Evolutionary conservation across 2,888 invertebrate genomes (phyloP).

Genomic region (Lycocerus yunnanus): DNA sequence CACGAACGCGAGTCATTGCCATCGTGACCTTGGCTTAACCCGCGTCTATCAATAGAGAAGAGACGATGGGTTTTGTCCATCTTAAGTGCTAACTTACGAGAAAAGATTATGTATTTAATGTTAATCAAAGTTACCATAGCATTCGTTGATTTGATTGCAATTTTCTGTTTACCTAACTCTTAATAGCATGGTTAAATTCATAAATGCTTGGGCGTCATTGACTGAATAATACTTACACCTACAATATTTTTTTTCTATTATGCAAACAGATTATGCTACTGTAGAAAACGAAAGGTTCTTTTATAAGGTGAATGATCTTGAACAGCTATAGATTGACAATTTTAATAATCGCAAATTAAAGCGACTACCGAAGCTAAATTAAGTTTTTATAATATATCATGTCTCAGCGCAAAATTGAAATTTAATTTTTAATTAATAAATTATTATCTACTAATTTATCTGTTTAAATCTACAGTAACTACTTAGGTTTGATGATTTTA

Average conservation of each 20-base stretch:
- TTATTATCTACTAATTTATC: neutral
- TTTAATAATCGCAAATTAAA: neutral
- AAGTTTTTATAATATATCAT: neutral
- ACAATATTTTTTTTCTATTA: neutral
- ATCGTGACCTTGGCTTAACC: constrained; percentile 46
- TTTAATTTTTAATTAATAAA: neutral
- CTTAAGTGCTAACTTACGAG: constrained; percentile 35
- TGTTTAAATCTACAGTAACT: too few species aligned
- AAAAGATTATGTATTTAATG: constrained; percentile 33
- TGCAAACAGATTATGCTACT: neutral
- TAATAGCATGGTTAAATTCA: neutral
- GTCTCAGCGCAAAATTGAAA: neutral
- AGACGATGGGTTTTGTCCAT: constrained; percentile 33
- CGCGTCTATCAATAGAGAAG: constrained; percentile 37
- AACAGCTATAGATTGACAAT: neutral
- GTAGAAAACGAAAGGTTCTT: constrained; percentile 2
- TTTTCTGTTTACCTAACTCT: constrained; percentile 5
- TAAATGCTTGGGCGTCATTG: constrained; percentile 1
- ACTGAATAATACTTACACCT: neutral
- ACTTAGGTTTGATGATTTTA: too few species aligned
- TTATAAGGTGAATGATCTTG: neutral
- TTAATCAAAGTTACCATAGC: constrained; percentile 25
- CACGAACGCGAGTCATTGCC: constrained; percentile 44
- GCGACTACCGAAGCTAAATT: neutral
- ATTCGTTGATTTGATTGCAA: constrained; percentile 10